phyloP scores from a whole-genome alignment of 2,113 vertebrate species.

The Circaetus cinerascens region DNA sequence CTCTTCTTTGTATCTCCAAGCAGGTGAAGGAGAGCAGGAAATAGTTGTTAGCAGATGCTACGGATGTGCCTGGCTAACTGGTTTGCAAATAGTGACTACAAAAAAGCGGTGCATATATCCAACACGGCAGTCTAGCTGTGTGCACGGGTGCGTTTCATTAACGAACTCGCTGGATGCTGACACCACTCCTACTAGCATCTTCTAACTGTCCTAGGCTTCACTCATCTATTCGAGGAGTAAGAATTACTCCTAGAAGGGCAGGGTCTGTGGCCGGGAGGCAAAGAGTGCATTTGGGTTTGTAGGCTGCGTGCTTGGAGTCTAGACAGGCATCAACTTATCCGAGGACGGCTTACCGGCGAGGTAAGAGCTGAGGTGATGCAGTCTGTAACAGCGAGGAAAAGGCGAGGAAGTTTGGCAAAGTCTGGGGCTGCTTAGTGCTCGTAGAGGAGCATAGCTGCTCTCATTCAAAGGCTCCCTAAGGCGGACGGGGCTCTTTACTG shows the following conservation, averaged over 20 bases:
- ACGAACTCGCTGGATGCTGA: accelerated
- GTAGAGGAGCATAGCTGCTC: accelerated
- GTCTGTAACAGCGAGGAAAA: not conserved
- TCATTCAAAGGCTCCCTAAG: not conserved
- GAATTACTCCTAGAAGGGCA: no score
- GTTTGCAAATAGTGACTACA: not conserved
- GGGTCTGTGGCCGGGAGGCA: no score
- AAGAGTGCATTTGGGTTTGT: accelerated
- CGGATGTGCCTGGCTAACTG: not conserved
- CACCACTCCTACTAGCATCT: not conserved
- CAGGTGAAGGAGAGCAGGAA: not conserved
- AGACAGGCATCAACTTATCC: not conserved
- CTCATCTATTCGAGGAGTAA: not conserved
- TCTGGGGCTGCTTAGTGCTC: accelerated
- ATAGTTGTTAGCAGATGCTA: not conserved
- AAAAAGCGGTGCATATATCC: accelerated
- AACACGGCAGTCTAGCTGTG: accelerated
- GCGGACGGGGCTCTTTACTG: accelerated
- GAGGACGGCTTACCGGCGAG: not conserved
- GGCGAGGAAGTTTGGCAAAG: no score
- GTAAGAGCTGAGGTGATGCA: not conserved
- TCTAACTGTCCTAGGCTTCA: not conserved
- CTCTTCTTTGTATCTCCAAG: not conserved
- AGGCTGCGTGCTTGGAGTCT: accelerated
- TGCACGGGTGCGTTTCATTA: accelerated